Base-by-base conservation (phyloP, 1,140 invertebrate species). In the Philopotamus ludificatus region DNA sequence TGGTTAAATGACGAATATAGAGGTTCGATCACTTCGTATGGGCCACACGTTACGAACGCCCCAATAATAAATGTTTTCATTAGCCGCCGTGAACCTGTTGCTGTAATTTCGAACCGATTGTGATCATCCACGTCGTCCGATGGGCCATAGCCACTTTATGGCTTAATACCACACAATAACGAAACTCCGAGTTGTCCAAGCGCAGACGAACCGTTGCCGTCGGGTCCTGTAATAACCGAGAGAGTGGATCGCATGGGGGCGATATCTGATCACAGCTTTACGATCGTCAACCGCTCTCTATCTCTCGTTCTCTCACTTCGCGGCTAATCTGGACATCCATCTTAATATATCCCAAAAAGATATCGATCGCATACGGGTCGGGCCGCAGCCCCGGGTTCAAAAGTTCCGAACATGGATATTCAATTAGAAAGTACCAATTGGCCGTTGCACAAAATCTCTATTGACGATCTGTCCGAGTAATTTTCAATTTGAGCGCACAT, bases 351-450 rank as follows among this genome's bases (percentile, higher is more conserved):
- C 44, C 44, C 15, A 16, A n/a, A 16, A 12, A 12, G 44, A 47
- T 47, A 20, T 47, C 3, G 10, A 47, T 47, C 44, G 8, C 34
- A 7, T 34, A 34, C 28, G 4, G 28, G 28, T 12, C 12, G 4
- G 28, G 28, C 4, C 12, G 28, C 12, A n/a, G 34, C n/a, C n/a
- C 8, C 44, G 44, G 44, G 44, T 47, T 47, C 4, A 4, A 47
- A 47, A 47, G 18, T 47, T 20, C 18, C 44, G 44, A 9, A 47
- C 44, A 47, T 7, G 44, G 15, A 20, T 47, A 47, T 47, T 47
- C 44, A 47, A 47, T 47, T 47, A 47, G 44, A 47, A 47, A 47
- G 44, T 47, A 15, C n/a, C n/a, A n/a, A n/a, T n/a, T n/a, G n/a
- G n/a, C n/a, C n/a, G n/a, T n/a, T n/a, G n/a, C n/a, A n/a, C n/a